phyloP scores from a whole-genome alignment of 2,888 invertebrate species.

The Pinctada fucata region DNA sequence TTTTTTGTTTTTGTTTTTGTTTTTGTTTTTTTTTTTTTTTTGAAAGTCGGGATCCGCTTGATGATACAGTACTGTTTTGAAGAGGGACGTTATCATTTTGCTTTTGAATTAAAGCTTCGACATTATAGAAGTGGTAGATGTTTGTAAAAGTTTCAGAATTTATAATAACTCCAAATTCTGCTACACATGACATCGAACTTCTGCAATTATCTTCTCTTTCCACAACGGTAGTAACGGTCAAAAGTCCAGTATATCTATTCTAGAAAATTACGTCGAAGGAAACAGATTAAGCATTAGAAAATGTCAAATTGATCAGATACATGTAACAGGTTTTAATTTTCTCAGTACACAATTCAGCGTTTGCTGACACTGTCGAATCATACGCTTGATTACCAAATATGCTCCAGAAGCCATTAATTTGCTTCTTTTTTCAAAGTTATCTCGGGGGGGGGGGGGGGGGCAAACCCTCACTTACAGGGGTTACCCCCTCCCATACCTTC shows the following conservation, averaged over 20 bases:
- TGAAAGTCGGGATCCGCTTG: neutral
- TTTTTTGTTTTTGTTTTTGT: neutral
- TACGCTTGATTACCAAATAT: no score
- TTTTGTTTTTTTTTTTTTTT: neutral
- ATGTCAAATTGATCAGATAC: no score
- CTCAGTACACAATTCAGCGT: no score
- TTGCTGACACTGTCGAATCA: no score
- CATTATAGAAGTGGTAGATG: constrained; percentile 56
- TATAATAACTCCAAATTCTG: constrained; percentile 61
- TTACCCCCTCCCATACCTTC: no score
- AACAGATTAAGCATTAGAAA: neutral
- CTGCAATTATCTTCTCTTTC: constrained; percentile 54
- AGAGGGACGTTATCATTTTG: constrained; percentile 63
- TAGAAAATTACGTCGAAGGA: constrained; percentile 43
- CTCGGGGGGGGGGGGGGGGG: no score
- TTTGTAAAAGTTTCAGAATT: constrained; percentile 45
- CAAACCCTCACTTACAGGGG: no score
- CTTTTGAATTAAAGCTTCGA: constrained; percentile 58
- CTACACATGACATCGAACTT: constrained; percentile 47
- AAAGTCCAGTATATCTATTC: constrained; percentile 47
- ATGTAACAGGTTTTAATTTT: no score
- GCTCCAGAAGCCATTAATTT: no score
- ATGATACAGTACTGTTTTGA: neutral
- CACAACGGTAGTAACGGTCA: constrained; percentile 49
- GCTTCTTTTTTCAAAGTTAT: no score